Conservation (phyloP, 2,797 vertebrate species). For the Discoglossus pictus region DNA sequence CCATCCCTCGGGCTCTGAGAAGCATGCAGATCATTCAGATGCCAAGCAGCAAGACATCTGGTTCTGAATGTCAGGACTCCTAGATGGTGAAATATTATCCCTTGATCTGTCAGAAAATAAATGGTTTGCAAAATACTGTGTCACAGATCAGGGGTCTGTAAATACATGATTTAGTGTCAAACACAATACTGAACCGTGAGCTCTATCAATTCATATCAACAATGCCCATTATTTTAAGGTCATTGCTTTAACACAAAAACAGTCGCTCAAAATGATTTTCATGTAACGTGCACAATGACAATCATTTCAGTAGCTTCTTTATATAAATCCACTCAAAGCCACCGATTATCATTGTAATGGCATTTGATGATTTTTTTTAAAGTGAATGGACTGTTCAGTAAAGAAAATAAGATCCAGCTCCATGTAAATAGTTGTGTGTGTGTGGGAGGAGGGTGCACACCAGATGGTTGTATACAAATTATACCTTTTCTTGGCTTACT, state of each 20-base stretch:
- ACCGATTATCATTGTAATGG: slow-evolving; percentile 22
- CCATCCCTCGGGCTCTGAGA: slow-evolving; percentile 21
- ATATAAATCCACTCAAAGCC: too few relatives aligned
- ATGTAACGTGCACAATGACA: too few relatives aligned
- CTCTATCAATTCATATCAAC: too few relatives aligned
- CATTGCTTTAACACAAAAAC: too few relatives aligned
- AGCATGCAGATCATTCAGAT: slow-evolving; percentile 36
- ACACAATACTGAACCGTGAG: too few relatives aligned
- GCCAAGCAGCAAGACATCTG: slow-evolving; percentile 42
- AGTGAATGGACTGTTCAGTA: slow-evolving; percentile 19
- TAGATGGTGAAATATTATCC: slow-evolving; percentile 38
- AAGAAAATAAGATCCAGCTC: slow-evolving; percentile 8
- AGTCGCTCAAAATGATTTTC: too few relatives aligned
- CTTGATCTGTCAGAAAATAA: slow-evolving; percentile 26
- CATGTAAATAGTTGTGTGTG: slow-evolving; percentile 25
- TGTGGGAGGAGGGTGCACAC: slow-evolving; percentile 15
- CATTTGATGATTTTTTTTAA: slow-evolving; percentile 30
- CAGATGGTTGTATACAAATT: slow-evolving; percentile 44
- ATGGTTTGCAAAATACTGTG: background rate
- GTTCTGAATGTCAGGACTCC: slow-evolving; percentile 36
- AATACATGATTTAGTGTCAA: too few relatives aligned
- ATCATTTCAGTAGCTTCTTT: too few relatives aligned
- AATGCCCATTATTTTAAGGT: too few relatives aligned
- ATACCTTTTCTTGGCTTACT: slow-evolving; percentile 35
- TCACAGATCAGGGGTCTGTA: too few relatives aligned